Percentiles rank a stretch among this genome's conserved stretches.
Conservation (phyloP, 2,797 vertebrate species). For the Diglossa cyanea region DNA sequence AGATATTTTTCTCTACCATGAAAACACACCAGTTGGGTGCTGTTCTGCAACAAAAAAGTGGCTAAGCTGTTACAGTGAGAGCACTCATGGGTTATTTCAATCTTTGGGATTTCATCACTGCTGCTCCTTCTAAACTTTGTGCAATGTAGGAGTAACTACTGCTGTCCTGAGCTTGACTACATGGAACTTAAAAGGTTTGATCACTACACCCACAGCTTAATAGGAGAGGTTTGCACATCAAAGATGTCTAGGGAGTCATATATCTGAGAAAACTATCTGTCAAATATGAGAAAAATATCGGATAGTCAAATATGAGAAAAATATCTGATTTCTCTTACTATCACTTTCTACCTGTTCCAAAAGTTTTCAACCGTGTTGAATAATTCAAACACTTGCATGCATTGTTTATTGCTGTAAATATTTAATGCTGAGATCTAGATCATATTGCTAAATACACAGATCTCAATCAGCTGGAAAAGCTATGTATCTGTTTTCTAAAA, state of each 20-base stretch:
- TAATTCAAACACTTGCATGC: neutral
- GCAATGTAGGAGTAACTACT: neutral
- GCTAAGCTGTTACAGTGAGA: neutral
- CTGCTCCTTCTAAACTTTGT: neutral
- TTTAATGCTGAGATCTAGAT: neutral
- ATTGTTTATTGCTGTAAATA: neutral
- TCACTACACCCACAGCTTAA: neutral
- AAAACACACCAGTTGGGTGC: neutral
- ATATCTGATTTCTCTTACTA: neutral
- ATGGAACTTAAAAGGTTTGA: neutral
- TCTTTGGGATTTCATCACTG: neutral
- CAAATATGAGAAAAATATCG: neutral
- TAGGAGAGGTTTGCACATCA: neutral
- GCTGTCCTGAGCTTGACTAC: neutral
- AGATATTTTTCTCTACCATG: neutral
- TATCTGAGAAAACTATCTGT: neutral
- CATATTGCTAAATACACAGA: neutral
- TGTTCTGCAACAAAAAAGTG: neutral
- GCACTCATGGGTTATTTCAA: neutral
- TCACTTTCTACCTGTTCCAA: neutral
- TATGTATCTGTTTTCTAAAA: neutral
- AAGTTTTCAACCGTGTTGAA: neutral
- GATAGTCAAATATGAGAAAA: neutral
- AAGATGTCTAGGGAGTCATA: neutral
- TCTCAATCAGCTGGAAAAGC: neutral